Evolutionary conservation across 2,113 vertebrate species (phyloP), one percentile per base, ranked within the genome.

Genomic region (Galeopterus variegatus): DNA sequence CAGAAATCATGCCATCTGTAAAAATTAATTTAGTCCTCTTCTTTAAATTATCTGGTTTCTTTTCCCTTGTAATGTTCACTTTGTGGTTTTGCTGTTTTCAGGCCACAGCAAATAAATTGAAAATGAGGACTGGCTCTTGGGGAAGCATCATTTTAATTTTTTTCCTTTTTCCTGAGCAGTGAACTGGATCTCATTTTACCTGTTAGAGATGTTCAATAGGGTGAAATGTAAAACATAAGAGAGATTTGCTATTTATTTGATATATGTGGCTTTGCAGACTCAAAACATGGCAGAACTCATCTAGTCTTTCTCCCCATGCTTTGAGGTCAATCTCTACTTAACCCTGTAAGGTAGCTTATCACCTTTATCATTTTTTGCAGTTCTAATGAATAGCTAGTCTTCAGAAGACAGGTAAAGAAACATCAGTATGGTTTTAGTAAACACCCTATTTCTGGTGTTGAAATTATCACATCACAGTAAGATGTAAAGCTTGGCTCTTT

Each of bases 51-150:
- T 81, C 48, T 85, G 31, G n/a, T n/a, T 88, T 33, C 45, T 54
- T 79, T 82, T 81, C n/a, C 90, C 56, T 60, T 23, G 41, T 62
- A 88, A 24, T 72, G 31, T 75, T 93, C 54, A 89, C 94, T 93
- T 81, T 93, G n/a, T 91, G 54, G 41, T 67, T 14, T 80, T 75
- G 10, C 67, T 88, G 3, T 95, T 95, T 92, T 88, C 64, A 90
- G 86, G 54, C 96, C 84, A 84, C 60, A 85, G 62, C 41, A 96
- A 81, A 89, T 73, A 88, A 79, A 77, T 28, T 94, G 90, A 67
- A 82, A 87, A 92, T 81, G 60, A 81, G 58, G 80, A 45, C 75
- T 89, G 17, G 36, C 85, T 93, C 41, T 67, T 88, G 17, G 90
- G 87, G 92, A 87, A 77, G 85, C 62, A 73, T 18, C 36, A 52